Conservation (phyloP, 1,140 invertebrate genomes). For the Anoplophora glabripennis region DNA sequence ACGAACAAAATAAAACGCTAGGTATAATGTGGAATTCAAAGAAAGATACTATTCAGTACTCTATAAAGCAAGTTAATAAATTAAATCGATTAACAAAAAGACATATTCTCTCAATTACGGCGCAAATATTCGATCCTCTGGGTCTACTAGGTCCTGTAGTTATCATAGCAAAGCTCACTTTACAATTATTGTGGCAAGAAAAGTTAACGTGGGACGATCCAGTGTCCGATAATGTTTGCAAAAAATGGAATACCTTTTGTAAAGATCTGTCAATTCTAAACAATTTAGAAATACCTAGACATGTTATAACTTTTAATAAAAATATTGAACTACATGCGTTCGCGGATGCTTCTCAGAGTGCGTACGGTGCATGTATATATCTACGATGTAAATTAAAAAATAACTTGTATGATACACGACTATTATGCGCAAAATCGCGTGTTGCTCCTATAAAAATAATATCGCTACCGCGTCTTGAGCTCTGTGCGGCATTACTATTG, state of each 20-base stretch:
- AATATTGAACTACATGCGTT: slow-evolving; percentile 36
- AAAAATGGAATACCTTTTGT: background rate
- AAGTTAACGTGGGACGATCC: slow-evolving; percentile 12
- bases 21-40: background rate
- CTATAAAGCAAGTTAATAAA: background rate
- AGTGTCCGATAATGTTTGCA: slow-evolving; percentile 2
- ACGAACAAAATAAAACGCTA: background rate
- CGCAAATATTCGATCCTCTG: slow-evolving; percentile 21
- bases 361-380: slow-evolving; percentile 43
- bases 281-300: slow-evolving; percentile 1
- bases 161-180: slow-evolving; percentile 11
- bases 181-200: slow-evolving; percentile 10
- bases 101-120: background rate
- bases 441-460: slow-evolving; percentile 40
- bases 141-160: slow-evolving; percentile 47
- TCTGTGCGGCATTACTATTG: slow-evolving; percentile 39
- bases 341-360: slow-evolving; percentile 36
- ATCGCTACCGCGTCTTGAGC: slow-evolving; percentile 38
- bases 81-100: background rate
- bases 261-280: slow-evolving; percentile 2
- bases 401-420: slow-evolving; percentile 15
- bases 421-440: slow-evolving; percentile 38
- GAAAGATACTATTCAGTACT: background rate
- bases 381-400: slow-evolving; percentile 24
- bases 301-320: background rate